phyloP scores from a whole-genome alignment of 2,888 invertebrate species.

The Synergus laeviventris region DNA sequence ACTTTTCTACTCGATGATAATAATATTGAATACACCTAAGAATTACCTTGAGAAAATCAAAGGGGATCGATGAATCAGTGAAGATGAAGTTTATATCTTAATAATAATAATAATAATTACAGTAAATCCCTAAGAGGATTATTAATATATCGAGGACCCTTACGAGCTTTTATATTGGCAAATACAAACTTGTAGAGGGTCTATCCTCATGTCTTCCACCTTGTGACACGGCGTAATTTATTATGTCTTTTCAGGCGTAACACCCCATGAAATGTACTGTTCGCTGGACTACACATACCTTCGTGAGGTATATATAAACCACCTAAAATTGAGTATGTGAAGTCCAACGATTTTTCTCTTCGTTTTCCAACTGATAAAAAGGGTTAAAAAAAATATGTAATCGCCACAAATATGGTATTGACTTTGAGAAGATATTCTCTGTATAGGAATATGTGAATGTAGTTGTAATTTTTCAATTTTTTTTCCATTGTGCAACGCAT shows the following conservation, averaged over 20 bases:
- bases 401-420: not conserved
- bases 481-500: no score
- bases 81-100: not conserved
- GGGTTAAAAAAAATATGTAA: not conserved
- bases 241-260: slow-evolving; percentile 48
- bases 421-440: not conserved
- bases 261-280: slow-evolving; percentile 1
- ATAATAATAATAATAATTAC: slow-evolving; percentile 19
- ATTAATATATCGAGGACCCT: slow-evolving; percentile 13
- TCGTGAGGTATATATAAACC: slow-evolving; percentile 21
- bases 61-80: slow-evolving; percentile 12
- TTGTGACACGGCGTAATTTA: slow-evolving; percentile 49
- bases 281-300: not conserved
- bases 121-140: not conserved
- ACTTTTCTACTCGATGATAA: not conserved
- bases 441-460: no score
- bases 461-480: no score
- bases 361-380: not conserved
- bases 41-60: not conserved
- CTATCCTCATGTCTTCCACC: slow-evolving; percentile 44
- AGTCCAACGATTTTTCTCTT: not conserved
- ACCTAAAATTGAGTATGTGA: slow-evolving; percentile 11
- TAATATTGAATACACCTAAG: not conserved
- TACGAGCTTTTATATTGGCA: not conserved
- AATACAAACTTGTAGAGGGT: slow-evolving; percentile 2